Evolutionary conservation across 2,888 invertebrate species (phyloP).

Genomic region (Gasteruption jaculator): DNA sequence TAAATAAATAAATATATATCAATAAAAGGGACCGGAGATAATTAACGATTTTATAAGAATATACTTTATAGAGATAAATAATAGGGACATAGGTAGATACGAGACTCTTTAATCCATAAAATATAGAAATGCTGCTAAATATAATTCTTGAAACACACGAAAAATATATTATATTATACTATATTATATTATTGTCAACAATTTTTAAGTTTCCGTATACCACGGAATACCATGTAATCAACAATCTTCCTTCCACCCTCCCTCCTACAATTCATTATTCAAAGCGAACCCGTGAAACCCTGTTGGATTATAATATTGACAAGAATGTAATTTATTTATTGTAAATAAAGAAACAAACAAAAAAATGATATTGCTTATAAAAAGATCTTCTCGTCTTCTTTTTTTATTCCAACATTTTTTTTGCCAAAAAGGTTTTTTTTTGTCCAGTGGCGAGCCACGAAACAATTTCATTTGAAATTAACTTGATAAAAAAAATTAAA

Average conservation of each 20-base stretch:
- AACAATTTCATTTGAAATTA: no score
- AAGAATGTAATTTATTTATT: conserved; percentile 46
- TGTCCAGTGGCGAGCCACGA: no score
- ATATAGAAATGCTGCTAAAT: no score
- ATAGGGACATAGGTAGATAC: conserved; percentile 1
- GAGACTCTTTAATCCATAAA: no score
- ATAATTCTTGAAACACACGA: no score
- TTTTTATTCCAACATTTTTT: no score
- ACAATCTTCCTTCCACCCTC: conserved; percentile 24
- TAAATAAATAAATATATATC: no score
- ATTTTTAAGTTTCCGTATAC: conserved; percentile 28
- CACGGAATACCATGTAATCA: no score
- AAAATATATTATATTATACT: conserved; percentile 28
- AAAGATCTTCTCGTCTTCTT: no score
- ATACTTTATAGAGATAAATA: conserved; percentile 24
- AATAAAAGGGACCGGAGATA: conserved; percentile 40
- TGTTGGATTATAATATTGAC: conserved; percentile 38
- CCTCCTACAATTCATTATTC: conserved; percentile 34
- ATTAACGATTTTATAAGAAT: conserved; percentile 37
- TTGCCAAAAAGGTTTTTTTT: no score
- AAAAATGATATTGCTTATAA: conserved; percentile 40
- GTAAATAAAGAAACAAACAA: conserved; percentile 44
- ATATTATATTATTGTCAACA: conserved; percentile 28
- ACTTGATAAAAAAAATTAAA: no score
- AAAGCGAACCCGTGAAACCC: conserved; percentile 32